These are phyloP conservation scores for Oncorhynchus gorbuscha DNA, from an alignment of 2,113 vertebrate species.

Conservation along the genomic window DNA sequence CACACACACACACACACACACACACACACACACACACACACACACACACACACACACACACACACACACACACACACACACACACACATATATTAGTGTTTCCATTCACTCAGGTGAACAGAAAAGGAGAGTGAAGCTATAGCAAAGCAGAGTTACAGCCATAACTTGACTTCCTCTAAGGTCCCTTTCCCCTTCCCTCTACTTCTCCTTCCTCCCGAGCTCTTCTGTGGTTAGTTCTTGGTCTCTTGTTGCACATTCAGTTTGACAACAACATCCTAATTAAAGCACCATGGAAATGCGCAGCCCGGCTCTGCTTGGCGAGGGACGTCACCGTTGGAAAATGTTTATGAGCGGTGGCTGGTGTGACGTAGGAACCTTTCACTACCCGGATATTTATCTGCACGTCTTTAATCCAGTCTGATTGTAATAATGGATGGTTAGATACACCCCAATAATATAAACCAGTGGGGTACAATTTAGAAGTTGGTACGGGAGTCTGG, in stretches of 20 bases:
- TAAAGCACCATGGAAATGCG: slow-evolving; percentile 10
- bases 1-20: too few species aligned
- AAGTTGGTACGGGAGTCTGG: slow-evolving; percentile 14
- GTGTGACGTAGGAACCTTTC: not conserved
- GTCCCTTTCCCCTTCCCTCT: too few species aligned
- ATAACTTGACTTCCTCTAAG: too few species aligned
- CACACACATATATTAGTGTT: too few species aligned
- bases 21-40: too few species aligned
- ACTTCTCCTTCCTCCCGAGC: too few species aligned
- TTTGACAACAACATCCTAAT: not conserved
- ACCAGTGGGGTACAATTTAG: slow-evolving; percentile 11
- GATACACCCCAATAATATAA: slow-evolving; percentile 1
- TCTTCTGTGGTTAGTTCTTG: too few species aligned
- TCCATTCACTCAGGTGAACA: too few species aligned
- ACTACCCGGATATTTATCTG: slow-evolving; percentile 1
- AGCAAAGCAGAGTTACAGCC: too few species aligned
- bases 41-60: too few species aligned
- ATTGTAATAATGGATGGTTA: slow-evolving; percentile 8
- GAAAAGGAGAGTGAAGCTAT: too few species aligned
- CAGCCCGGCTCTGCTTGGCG: not conserved
- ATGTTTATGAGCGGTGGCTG: not conserved
- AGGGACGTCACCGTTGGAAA: not conserved
- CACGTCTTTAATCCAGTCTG: slow-evolving; percentile 5
- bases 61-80: too few species aligned
- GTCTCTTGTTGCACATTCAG: not conserved